Evolutionary conservation across 2,113 vertebrate genomes (phyloP).

Genomic region (Trematomus loennbergii): DNA sequence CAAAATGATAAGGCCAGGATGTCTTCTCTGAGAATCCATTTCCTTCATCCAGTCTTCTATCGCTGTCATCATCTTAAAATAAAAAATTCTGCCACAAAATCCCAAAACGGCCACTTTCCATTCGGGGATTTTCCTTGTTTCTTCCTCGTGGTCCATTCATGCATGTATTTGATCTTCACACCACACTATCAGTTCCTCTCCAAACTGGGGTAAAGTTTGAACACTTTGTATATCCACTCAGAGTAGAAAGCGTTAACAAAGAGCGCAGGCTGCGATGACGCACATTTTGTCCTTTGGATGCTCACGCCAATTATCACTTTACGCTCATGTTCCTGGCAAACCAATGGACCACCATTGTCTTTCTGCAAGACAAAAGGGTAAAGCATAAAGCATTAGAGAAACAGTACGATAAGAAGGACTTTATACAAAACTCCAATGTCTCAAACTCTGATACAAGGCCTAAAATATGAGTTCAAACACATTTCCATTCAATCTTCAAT

Average conservation of each 20-base stretch:
- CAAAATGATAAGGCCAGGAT: slow-evolving; percentile 18
- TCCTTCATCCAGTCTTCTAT: slow-evolving; percentile 39
- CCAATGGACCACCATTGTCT: slow-evolving; percentile 95
- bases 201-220: slow-evolving; percentile 80
- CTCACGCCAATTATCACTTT: slow-evolving; percentile 94
- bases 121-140: slow-evolving; percentile 23
- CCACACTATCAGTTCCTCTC: slow-evolving; percentile 68
- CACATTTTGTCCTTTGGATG: slow-evolving; percentile 94
- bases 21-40: slow-evolving; percentile 43
- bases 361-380: slow-evolving; percentile 78
- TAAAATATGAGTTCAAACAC: background rate
- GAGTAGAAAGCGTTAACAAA: slow-evolving; percentile 95
- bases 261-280: slow-evolving; percentile 90
- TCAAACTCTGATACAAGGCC: background rate
- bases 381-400: slow-evolving; percentile 25
- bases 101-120: slow-evolving; percentile 42
- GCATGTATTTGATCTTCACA: background rate
- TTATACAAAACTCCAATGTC: background rate
- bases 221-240: slow-evolving; percentile 97
- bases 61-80: slow-evolving; percentile 7
- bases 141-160: slow-evolving; percentile 13
- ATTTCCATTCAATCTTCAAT: background rate
- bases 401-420: background rate
- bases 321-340: slow-evolving; percentile 92
- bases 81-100: slow-evolving; percentile 36